phyloP scores from a whole-genome alignment of 1,140 invertebrate species.

The Colletes latitarsis region DNA sequence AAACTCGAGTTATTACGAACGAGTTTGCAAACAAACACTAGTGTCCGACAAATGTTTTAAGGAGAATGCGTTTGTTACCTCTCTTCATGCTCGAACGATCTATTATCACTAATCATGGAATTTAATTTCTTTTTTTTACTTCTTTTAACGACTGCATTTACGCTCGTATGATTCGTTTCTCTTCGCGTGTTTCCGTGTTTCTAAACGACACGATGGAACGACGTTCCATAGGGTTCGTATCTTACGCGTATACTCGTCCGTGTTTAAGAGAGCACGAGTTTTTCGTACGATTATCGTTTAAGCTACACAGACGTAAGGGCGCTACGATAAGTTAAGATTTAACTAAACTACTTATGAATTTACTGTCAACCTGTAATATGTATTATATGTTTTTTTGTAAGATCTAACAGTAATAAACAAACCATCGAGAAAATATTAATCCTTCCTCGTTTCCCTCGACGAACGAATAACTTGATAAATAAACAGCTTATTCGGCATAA shows the following conservation, averaged over 20 bases:
- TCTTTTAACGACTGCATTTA: not conserved
- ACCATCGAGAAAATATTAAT: constrained; percentile 56
- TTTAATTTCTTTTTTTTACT: not conserved
- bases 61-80: not conserved
- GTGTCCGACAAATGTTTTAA: too few relatives aligned
- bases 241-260: too few relatives aligned
- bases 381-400: constrained; percentile 80
- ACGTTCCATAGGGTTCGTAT: not conserved
- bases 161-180: not conserved
- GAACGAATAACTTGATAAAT: not conserved
- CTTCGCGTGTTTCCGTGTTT: not conserved
- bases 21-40: not conserved
- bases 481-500: too few relatives aligned
- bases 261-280: not conserved
- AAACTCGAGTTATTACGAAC: constrained; percentile 6
- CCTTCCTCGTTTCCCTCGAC: not conserved
- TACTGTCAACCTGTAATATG: constrained; percentile 74
- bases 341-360: constrained; percentile 60
- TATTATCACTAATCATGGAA: not conserved
- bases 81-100: constrained; percentile 17
- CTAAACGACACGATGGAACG: not conserved
- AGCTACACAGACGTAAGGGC: constrained; percentile 59
- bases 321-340: constrained; percentile 63
- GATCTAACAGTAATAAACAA: constrained; percentile 77
- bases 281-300: constrained; percentile 67